A percentile compares a stretch with the other conserved stretches of the same genome.
phyloP scores from a whole-genome alignment of 2,797 vertebrate species.

The Acanthurus leucopareius region DNA sequence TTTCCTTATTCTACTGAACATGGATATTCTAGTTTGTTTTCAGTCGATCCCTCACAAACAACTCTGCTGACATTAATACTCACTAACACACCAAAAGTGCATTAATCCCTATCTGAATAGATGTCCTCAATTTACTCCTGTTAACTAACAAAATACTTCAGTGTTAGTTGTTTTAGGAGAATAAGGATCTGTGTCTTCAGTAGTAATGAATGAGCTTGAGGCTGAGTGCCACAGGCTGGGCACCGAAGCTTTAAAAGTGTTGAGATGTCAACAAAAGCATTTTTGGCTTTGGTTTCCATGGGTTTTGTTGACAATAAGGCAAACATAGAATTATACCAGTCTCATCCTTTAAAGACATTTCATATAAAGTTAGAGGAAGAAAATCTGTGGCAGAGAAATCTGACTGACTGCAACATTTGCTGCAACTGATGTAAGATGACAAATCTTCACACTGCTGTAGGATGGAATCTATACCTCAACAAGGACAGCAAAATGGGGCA shows the following conservation, averaged over 20 bases:
- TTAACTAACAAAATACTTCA: not conserved
- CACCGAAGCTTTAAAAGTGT: not conserved
- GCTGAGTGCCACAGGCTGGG: not conserved
- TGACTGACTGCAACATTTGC: not conserved
- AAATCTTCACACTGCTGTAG: not conserved
- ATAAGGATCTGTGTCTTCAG: not conserved
- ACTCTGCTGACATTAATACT: too few species aligned
- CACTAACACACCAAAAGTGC: too few species aligned
- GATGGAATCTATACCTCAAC: slow-evolving; percentile 9
- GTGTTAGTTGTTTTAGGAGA: not conserved
- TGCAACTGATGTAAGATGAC: not conserved
- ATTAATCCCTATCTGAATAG: too few species aligned
- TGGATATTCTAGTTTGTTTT: too few species aligned
- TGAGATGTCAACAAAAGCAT: not conserved
- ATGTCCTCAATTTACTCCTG: not conserved
- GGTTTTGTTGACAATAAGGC: not conserved
- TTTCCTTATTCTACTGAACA: too few species aligned
- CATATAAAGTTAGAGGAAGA: not conserved
- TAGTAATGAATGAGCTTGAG: not conserved
- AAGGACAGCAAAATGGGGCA: slow-evolving; percentile 5
- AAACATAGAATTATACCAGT: not conserved
- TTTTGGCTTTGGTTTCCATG: not conserved
- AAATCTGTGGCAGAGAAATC: not conserved
- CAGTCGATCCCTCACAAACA: too few species aligned
- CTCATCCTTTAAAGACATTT: not conserved